phyloP scores from a whole-genome alignment of 2,113 vertebrate genomes.

The Mesocricetus auratus region DNA sequence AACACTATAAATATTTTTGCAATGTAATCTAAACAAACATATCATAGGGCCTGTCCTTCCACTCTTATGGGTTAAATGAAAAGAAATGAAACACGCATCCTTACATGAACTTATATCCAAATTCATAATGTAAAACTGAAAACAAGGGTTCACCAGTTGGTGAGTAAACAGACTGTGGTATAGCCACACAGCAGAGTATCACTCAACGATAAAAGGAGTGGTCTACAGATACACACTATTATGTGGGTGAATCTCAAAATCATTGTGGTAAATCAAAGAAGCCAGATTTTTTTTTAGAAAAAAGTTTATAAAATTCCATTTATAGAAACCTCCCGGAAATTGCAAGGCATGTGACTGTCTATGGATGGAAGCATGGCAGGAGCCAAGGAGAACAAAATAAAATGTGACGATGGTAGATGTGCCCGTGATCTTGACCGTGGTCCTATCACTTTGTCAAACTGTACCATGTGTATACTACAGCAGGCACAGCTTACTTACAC shows the following conservation, averaged over 20 bases:
- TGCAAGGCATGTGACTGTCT: background rate
- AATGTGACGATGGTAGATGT: background rate
- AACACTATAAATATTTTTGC: background rate
- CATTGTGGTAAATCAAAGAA: background rate
- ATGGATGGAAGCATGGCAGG: too few species aligned
- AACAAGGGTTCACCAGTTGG: too few species aligned
- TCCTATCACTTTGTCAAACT: background rate
- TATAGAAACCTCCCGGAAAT: background rate
- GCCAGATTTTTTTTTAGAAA: background rate
- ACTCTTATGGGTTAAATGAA: background rate
- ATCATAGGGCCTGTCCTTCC: background rate
- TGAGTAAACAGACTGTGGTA: background rate
- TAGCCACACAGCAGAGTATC: background rate
- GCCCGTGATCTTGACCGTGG: background rate
- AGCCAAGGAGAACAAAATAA: background rate
- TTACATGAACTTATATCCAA: background rate
- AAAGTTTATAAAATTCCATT: background rate
- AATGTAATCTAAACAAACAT: background rate
- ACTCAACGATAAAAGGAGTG: background rate
- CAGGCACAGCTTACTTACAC: background rate
- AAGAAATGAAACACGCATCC: background rate
- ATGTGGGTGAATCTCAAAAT: background rate
- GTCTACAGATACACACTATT: fast-evolving
- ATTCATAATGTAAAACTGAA: background rate
- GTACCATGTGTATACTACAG: background rate